Evolutionary conservation across 2,797 vertebrate genomes (phyloP).

Genomic region (Potorous gilbertii): DNA sequence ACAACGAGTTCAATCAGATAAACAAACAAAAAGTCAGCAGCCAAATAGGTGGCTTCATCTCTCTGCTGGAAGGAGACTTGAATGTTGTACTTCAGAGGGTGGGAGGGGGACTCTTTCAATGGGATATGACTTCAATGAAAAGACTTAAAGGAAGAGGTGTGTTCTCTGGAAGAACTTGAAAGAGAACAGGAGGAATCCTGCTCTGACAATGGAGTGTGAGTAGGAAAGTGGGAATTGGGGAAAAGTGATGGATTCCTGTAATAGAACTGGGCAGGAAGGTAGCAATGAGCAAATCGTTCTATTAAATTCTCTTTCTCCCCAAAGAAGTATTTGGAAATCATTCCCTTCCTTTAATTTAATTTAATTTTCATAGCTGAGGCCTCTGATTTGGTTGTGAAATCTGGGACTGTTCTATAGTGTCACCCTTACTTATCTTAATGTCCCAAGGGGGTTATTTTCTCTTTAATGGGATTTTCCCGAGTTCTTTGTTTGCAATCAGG

Average conservation of each 20-base stretch:
- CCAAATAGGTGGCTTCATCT: background rate
- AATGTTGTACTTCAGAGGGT: background rate
- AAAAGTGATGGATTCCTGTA: background rate
- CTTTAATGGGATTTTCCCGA: background rate
- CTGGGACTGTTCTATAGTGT: background rate
- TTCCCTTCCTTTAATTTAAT: background rate
- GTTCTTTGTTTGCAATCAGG: background rate
- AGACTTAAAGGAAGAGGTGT: background rate
- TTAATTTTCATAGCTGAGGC: background rate
- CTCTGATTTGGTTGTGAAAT: rapidly evolving
- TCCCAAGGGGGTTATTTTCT: background rate
- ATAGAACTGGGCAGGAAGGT: background rate
- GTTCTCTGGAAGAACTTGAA: background rate
- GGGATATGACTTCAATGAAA: background rate
- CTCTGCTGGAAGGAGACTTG: background rate
- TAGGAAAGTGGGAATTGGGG: background rate
- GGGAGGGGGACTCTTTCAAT: background rate
- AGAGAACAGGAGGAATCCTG: background rate
- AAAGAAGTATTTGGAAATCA: background rate
- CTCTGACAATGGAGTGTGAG: background rate
- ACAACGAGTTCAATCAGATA: background rate
- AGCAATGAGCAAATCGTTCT: rapidly evolving
- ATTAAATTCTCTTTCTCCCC: background rate
- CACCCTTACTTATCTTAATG: too few species aligned
- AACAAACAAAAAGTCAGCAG: background rate